Percentiles rank a stretch among this genome's conserved stretches.
Evolutionary conservation across 2,113 vertebrate species (phyloP).

Genomic region (Ctenomys sociabilis): DNA sequence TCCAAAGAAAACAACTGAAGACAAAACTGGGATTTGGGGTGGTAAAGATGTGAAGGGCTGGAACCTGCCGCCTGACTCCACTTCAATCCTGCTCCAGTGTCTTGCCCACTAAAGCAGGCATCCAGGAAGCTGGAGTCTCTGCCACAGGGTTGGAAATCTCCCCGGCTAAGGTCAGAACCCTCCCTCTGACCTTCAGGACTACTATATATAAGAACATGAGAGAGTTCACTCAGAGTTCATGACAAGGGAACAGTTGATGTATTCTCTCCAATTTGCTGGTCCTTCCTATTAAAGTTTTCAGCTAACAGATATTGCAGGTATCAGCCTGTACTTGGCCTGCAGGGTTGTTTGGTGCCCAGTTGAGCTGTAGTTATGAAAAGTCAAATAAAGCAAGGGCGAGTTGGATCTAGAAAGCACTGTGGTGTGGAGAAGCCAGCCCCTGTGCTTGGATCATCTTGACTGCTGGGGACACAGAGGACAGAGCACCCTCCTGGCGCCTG

Average conservation of each 20-base stretch:
- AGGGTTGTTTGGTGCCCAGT: neutral
- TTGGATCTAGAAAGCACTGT: neutral
- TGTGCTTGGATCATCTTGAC: neutral
- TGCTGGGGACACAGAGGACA: neutral
- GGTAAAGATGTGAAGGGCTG: neutral
- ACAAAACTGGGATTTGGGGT: neutral
- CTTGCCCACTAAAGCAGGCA: neutral
- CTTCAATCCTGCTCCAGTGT: neutral
- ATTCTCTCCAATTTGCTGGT: neutral
- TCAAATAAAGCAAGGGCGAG: neutral
- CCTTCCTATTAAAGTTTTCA: neutral
- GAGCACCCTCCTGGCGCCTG: neutral
- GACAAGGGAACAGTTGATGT: neutral
- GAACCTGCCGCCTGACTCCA: neutral
- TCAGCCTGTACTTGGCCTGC: neutral
- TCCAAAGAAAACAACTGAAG: conserved; percentile 45
- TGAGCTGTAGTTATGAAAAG: neutral
- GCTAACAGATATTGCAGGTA: neutral
- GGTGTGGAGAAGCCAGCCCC: neutral
- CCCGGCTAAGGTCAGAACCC: neutral
- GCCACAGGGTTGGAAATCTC: neutral
- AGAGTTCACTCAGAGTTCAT: neutral
- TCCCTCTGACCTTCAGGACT: neutral
- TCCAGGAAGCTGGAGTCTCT: neutral
- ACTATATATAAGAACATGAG: neutral